phyloP scores from a whole-genome alignment of 2,113 vertebrate species.

The Oryzias celebensis region DNA sequence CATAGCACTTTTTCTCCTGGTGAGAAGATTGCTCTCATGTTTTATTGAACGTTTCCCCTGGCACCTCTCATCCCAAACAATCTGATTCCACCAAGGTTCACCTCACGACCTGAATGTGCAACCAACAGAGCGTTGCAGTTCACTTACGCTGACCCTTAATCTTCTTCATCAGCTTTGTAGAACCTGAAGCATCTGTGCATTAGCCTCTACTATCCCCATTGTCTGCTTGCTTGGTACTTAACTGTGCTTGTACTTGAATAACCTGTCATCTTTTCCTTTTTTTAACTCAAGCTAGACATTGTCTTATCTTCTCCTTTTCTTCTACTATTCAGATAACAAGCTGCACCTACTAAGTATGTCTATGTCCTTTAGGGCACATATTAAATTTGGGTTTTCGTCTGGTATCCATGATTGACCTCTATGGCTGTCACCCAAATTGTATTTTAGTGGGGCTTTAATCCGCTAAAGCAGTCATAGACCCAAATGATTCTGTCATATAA shows the following conservation, averaged over 20 bases:
- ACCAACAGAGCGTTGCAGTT: constrained; percentile 65
- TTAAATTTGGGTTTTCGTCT: constrained; percentile 50
- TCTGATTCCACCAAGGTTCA: constrained; percentile 65
- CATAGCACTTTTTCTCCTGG: constrained; percentile 58
- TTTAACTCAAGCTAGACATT: constrained; percentile 38
- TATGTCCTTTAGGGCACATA: constrained; percentile 44
- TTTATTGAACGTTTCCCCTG: constrained; percentile 71
- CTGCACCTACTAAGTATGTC: constrained; percentile 35
- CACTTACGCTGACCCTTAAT: constrained; percentile 64
- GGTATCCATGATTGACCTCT: constrained; percentile 53
- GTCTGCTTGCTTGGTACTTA: constrained; percentile 38
- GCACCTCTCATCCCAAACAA: constrained; percentile 70
- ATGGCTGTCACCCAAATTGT: constrained; percentile 40
- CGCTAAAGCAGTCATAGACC: constrained; percentile 43
- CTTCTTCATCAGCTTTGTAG: constrained; percentile 55
- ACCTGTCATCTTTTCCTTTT: constrained; percentile 53
- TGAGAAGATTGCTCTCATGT: constrained; percentile 77
- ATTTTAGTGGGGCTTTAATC: constrained; percentile 52
- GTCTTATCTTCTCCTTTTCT: constrained; percentile 49
- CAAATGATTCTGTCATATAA: constrained; percentile 34
- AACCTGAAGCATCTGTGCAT: constrained; percentile 56
- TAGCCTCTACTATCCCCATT: constrained; percentile 46
- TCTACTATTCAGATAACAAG: constrained; percentile 29
- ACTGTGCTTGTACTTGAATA: constrained; percentile 59
- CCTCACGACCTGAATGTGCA: constrained; percentile 65